Conservation (phyloP, 2,797 vertebrate genomes). For the Pachyuromys duprasi region DNA sequence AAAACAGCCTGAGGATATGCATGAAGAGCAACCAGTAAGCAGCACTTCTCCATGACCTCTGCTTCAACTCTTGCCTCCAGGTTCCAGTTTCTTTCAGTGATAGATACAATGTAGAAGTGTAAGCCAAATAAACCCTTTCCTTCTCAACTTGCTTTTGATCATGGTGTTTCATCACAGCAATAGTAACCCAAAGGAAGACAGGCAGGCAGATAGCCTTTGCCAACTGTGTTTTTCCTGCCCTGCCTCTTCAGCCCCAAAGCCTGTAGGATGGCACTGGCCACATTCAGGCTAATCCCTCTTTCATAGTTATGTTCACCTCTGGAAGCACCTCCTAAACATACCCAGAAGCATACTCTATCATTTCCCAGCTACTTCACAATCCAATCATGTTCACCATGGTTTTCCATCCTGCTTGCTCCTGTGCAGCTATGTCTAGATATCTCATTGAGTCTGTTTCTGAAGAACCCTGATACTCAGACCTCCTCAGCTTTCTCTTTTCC, state of each 20-base stretch:
- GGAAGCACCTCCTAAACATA: not conserved
- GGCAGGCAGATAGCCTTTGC: not conserved
- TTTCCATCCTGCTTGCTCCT: not conserved
- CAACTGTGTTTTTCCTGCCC: not conserved
- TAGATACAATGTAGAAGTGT: not conserved
- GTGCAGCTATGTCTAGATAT: not conserved
- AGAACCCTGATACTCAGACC: not conserved
- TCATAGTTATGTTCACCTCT: not conserved
- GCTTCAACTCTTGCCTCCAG: not conserved
- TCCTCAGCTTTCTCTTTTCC: fast-evolving
- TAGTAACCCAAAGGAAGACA: too few relatives aligned
- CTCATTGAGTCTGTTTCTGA: not conserved
- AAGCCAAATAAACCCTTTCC: not conserved
- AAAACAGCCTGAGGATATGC: not conserved
- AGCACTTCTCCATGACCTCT: not conserved
- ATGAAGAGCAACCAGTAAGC: not conserved
- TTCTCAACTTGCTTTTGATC: not conserved
- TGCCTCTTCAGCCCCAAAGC: not conserved
- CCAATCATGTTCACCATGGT: not conserved
- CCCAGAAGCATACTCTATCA: not conserved
- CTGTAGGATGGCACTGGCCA: not conserved
- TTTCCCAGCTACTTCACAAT: not conserved
- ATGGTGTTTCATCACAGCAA: not conserved
- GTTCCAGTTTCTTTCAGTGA: not conserved
- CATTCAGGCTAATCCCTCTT: too few relatives aligned